Evolutionary conservation across 2,888 invertebrate species (phyloP), one percentile per base, ranked within the genome.

Genomic region (Epinotia brunnichana): DNA sequence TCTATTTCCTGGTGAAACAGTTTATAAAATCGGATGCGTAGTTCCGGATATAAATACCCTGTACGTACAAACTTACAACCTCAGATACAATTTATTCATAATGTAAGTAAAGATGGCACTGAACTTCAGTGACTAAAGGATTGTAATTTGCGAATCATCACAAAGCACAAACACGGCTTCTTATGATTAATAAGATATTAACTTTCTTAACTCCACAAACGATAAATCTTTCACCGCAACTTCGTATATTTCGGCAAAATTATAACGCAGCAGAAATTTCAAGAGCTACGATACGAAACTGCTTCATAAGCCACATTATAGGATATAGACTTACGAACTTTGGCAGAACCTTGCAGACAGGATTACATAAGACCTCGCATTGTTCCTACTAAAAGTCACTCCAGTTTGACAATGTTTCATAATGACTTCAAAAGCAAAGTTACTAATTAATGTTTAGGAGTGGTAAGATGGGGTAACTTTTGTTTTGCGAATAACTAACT

Each of bases 391-490:
- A 68, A 57, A 73, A 69, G 51, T 59, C 24, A 39, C 73, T 63
- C 62, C 41, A 41, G 24, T 66, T 53, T 62, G 68, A 68, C 62
- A 68, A 62, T 44, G 61, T 39, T 57, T 73, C 53, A 24, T 69
- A 68, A 73, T 51, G 62, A 17, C 73, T 69, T 63, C 21, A 68
- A 68, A 54, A 57, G 73, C 62, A 63, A 73, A 73, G 73, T 73
- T 69, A 57, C 35, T 39, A 54, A 57, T 21, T 39, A 54, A 57
- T 21, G 39, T 69, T 53, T 51, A 63, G 59, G 41, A 73, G 57
- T 41, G 15, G 35, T 63, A 62, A 59, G 53, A 57, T 15, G 29
- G 41, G 19, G 9, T 35, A 67, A 63, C 68, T 73, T 73, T 53
- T 70, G 56, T 35, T 19, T 44, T 56, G 57, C 17, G 24, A 29